Base-by-base conservation (phyloP, 2,113 vertebrate genomes). In the Microtus oregoni region DNA sequence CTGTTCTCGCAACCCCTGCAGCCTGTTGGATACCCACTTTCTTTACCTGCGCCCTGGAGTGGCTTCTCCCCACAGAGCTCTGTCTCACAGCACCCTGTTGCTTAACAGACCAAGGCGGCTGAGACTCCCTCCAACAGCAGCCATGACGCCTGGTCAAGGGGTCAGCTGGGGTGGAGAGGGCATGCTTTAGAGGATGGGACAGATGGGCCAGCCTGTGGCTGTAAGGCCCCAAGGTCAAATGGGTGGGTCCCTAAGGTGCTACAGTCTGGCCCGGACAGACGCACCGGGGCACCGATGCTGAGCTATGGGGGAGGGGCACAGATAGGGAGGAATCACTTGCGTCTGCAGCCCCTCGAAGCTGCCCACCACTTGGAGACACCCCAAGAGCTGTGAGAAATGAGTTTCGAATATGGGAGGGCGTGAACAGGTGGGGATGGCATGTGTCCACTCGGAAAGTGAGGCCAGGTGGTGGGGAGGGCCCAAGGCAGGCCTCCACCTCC, bases 391-490 rank as follows among this genome's bases (percentile, higher is more conserved):
- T 17, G 90, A 94, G 90, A 61, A 12, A 65, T 92, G 94, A 92
- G 58, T 68, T 72, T 35, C 32, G 3, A 30, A 85, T 67, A 81
- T 68, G 87, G 68, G 47, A 67, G 92, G 90, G 67, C 3, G 19
- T 90, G 92, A 81, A 12, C 35, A 1, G 78, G 58, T 32, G 85
- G 73, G 30, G 30, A 90, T 68, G 94, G 67, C 15, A 8, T 3
- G 75, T 35, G 87, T 90, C 67, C 58, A 75, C 96, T 52, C 0
- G 55, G 94, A 96, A 96, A 94, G 96, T 38, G 73, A 26, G 96
- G 90, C 14, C 0, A 4, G 81, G 72, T 32, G 28, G 58, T 26
- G 44, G 85, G 0, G 24, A 67, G 55, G 89, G 68, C 82, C 19
- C 41, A 1, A 0, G 55, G 41, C 67, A 0, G 55, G 47, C 67